Base-by-base conservation (phyloP, 2,113 vertebrate genomes). In the Gnathochromis pfefferi region DNA sequence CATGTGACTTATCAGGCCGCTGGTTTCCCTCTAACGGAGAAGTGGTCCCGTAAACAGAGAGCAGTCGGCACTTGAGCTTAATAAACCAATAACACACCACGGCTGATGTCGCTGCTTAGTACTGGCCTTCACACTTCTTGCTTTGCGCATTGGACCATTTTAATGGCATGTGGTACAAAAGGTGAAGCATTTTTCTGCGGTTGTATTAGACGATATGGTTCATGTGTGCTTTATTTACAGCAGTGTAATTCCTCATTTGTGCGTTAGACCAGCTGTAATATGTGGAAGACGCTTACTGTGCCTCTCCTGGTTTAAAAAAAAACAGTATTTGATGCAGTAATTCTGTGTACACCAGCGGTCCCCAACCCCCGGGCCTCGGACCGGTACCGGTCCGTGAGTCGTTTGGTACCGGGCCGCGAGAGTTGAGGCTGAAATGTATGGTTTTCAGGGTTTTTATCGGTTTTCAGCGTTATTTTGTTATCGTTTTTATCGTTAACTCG, bases 1-100 rank as follows among this genome's bases (percentile, higher is more conserved):
- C 91, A 88, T 88, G 86, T 78, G 91, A 85, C 93, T 94, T 91
- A 92, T 92, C 88, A 83, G 87, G 79, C 78, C 0, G 17, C 80
- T 38, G 87, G 90, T 87, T 94, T 95, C 90, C 84, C 87, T 94
- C 88, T 80, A 86, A 88, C 84, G 79, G 87, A 54, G 89, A 51
- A 81, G 84, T 38, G n/a, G 85, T 65, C 87, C 90, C 68, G 26
- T 95, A 94, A 95, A 95, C 89, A 93, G 49, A 87, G 38, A n/a
- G 9, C 12, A 16, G 73, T 40, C 49, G 49, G 47, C 12, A 19
- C 55, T 19, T 28, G 19, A 73, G 82, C 83, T 85, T 91, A 49
- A 82, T 89, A 89, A 91, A 78, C 31, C 68, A 81, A 63, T 68
- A 89, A 87, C 16, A 35, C 38, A 31, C 65, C 81, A 57, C 55